Base-by-base conservation (phyloP, 1,140 invertebrate species). In the Ridgeia piscesae region DNA sequence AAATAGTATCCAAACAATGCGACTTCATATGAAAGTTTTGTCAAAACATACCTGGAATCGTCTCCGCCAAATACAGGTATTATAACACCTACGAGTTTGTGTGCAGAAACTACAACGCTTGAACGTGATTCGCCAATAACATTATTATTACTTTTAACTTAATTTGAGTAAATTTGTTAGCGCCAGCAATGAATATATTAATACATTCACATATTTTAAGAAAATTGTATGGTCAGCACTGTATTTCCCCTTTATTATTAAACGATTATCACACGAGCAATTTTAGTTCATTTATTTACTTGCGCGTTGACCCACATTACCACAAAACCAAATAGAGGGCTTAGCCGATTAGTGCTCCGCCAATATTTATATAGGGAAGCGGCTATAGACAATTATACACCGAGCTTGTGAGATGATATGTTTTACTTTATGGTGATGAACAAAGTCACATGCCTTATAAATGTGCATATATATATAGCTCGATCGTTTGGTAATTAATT, bases 21-120 rank as follows among this genome's bases (percentile, higher is more conserved):
- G 58, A 77, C 58, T 77, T 77, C 58, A 77, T 77, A 27, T 77
- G 58, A 77, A 77, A 77, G 58, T 77, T 77, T 77, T 77, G 58
- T 77, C 58, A 77, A 77, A 77, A 17, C 58, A 77, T 77, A 77
- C 58, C 58, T 77, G 58, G 58, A 77, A 77, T 77, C 58, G 58
- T 77, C 58, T 27, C 58, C 2, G 17, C 27, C 17, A 17, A 17
- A 77, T 77, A 77, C 58, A 77, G 58, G 58, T 77, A 77, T 77
- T 77, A 77, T 6, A 77, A 77, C 58, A 77, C 58, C 58, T 77
- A 77, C 58, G 58, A 77, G 58, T 31, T 4, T 77, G 58, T 77
- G 58, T 77, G 58, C 58, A 77, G 58, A 77, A 77, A 77, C 11
- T 77, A 77, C 27, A 77, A 77, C 58, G 58, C 58, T 77, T 21